These are phyloP conservation scores for Bellardia bayeri DNA, from an alignment of 2,888 invertebrate species.

Conservation along the genomic window DNA sequence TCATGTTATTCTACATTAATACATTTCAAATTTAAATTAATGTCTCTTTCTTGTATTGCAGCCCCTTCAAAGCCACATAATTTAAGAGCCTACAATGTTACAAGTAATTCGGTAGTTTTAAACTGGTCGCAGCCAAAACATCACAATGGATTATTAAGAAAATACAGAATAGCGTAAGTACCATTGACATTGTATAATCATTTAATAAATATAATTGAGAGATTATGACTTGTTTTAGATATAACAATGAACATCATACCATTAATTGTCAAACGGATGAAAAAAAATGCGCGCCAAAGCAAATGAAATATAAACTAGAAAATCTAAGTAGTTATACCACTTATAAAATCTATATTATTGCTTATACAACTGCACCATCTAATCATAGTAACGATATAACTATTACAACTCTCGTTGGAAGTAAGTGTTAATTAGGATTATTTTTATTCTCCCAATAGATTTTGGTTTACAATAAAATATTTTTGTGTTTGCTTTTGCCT, in stretches of 20 bases:
- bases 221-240: constrained; percentile 45
- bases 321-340: constrained; percentile 87
- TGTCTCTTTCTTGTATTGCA: constrained; percentile 74
- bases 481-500: not conserved
- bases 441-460: not conserved
- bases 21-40: not conserved
- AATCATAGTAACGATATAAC: constrained; percentile 85
- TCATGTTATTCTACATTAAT: not conserved
- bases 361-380: constrained; percentile 90
- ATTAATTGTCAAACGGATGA: constrained; percentile 65
- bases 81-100: constrained; percentile 85
- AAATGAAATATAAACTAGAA: constrained; percentile 74
- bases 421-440: constrained; percentile 76
- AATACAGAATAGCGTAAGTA: constrained; percentile 87
- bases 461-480: not conserved
- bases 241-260: constrained; percentile 71
- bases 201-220: not conserved
- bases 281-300: constrained; percentile 44
- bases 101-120: constrained; percentile 87
- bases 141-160: constrained; percentile 89
- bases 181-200: not conserved
- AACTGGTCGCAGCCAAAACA: constrained; percentile 87
- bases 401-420: constrained; percentile 87
- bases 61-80: constrained; percentile 86
- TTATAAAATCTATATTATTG: constrained; percentile 89